phyloP scores from a whole-genome alignment of 2,797 vertebrate genomes.

The Bradypus variegatus region DNA sequence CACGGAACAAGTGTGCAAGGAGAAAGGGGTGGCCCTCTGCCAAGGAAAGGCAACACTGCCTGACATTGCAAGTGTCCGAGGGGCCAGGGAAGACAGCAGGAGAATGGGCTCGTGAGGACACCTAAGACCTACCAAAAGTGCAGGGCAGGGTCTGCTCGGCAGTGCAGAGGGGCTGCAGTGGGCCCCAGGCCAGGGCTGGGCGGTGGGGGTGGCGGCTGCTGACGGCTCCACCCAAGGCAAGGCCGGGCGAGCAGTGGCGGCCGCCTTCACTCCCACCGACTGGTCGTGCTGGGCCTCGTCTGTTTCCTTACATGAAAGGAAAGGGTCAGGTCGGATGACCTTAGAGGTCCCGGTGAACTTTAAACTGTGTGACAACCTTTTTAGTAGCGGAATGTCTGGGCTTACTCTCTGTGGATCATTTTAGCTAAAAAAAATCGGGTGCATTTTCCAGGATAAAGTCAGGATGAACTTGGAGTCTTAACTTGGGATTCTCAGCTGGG shows the following conservation, averaged over 20 bases:
- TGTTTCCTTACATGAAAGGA: background rate
- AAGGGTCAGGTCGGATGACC: background rate
- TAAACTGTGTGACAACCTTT: background rate
- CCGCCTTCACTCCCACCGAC: too few species aligned
- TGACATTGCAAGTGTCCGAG: too few species aligned
- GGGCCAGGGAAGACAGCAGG: too few species aligned
- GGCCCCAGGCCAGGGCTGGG: too few species aligned
- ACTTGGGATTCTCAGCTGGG: slow-evolving; percentile 23
- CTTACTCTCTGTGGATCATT: background rate
- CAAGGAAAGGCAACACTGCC: too few species aligned
- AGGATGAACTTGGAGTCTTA: background rate
- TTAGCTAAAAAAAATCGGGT: background rate
- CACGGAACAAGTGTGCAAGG: background rate
- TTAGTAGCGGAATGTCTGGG: background rate
- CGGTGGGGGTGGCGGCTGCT: too few species aligned
- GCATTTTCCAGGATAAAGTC: slow-evolving; percentile 1
- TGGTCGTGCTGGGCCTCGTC: background rate
- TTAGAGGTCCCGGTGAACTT: background rate
- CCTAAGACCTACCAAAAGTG: too few species aligned
- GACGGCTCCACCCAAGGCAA: too few species aligned
- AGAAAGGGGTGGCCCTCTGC: too few species aligned
- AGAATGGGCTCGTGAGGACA: too few species aligned
- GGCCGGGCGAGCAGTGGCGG: background rate
- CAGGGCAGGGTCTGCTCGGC: too few species aligned
- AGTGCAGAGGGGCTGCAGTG: too few species aligned